These are phyloP conservation scores for Hybos culiciformis DNA, from an alignment of 2,888 invertebrate genomes.

Conservation along the genomic window DNA sequence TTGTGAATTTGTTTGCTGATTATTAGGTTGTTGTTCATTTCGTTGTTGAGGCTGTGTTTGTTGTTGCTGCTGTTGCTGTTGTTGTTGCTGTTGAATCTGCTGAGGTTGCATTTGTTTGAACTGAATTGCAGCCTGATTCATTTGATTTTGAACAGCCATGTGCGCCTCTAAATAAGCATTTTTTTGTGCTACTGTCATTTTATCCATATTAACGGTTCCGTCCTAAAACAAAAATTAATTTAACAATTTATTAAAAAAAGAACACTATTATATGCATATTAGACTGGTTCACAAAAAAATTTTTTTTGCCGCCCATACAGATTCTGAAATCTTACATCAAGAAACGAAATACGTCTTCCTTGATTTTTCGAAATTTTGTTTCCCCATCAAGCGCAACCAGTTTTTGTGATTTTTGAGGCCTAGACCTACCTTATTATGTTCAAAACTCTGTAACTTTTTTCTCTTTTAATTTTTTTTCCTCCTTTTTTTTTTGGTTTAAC, in stretches of 20 bases:
- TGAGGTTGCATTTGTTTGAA: conserved; percentile 33
- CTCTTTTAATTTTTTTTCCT: no score
- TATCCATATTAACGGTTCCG: conserved; percentile 58
- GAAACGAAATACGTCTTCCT: no score
- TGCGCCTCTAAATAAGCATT: conserved; percentile 61
- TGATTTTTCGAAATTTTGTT: no score
- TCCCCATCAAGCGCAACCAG: no score
- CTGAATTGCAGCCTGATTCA: conserved; percentile 56
- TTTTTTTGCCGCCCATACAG: no score
- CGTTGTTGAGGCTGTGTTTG: conserved; percentile 25
- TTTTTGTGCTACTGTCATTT: conserved; percentile 62
- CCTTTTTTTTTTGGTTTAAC: no score
- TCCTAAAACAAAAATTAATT: conserved; percentile 35
- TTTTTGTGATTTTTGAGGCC: no score
- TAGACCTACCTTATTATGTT: no score
- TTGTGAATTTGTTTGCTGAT: conserved; percentile 24
- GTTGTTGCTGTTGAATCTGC: conserved; percentile 35
- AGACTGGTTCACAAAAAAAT: no score
- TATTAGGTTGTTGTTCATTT: conserved; percentile 29
- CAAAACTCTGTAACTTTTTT: no score
- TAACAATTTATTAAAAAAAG: conserved; percentile 1
- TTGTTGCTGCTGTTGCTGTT: conserved; percentile 24
- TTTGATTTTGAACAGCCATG: conserved; percentile 62
- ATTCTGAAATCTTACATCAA: no score
- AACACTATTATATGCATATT: neutral